Conservation (phyloP, 2,797 vertebrate genomes). For the Alca torda region DNA sequence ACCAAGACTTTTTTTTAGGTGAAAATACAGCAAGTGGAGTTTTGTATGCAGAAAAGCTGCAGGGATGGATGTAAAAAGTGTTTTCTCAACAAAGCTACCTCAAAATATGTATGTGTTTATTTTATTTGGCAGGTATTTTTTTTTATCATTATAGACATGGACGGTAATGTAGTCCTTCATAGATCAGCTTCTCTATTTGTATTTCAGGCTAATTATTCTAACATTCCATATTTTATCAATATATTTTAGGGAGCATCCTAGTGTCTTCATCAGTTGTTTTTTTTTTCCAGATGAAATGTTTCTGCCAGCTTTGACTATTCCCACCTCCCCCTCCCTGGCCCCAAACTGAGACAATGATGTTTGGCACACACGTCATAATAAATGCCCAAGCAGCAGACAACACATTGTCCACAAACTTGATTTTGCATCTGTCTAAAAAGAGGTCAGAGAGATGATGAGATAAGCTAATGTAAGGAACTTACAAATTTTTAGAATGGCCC, state of each 20-base stretch:
- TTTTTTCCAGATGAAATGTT: not conserved
- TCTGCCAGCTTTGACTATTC: not conserved
- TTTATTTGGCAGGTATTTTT: not conserved
- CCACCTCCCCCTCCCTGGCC: accelerated
- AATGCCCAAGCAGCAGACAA: not conserved
- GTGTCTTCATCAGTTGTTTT: not conserved
- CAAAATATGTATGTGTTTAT: not conserved
- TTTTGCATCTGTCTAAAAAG: not conserved
- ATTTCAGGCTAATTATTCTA: not conserved
- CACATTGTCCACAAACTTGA: not conserved
- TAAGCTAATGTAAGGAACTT: not conserved
- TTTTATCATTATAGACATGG: not conserved
- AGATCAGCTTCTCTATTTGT: not conserved
- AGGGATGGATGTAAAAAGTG: not conserved
- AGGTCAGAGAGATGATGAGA: not conserved
- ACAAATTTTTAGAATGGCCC: not conserved
- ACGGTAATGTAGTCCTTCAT: not conserved
- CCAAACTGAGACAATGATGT: not conserved
- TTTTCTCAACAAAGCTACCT: not conserved
- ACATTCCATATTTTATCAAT: not conserved
- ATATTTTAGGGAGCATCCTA: not conserved
- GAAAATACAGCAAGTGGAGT: not conserved
- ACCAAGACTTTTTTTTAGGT: not conserved
- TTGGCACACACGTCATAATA: not conserved
- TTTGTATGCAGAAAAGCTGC: not conserved